Evolutionary conservation across 2,888 invertebrate species (phyloP).

Genomic region (Heliconius ismenius): DNA sequence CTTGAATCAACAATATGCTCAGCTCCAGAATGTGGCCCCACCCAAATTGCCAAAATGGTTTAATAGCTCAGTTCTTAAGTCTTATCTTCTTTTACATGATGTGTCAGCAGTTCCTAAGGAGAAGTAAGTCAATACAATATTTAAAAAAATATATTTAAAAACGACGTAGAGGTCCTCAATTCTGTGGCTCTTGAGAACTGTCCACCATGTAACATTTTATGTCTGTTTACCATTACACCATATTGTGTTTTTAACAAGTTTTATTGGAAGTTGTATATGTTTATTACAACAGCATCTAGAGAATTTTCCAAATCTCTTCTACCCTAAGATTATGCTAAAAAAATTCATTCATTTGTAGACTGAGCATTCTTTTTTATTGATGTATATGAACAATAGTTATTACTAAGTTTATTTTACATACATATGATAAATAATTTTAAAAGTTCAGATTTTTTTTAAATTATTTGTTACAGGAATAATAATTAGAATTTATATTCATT

Average conservation of each 20-base stretch:
- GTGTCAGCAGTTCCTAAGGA: constrained; percentile 86
- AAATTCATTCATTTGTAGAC: too few species aligned
- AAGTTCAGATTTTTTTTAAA: too few species aligned
- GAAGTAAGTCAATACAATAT: constrained; percentile 80
- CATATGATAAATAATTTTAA: too few species aligned
- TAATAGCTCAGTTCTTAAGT: constrained; percentile 89
- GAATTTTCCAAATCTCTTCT: background rate
- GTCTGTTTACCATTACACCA: too few species aligned
- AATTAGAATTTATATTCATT: too few species aligned
- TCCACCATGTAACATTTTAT: background rate
- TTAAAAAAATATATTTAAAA: background rate
- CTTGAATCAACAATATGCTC: constrained; percentile 90
- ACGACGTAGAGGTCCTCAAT: too few species aligned
- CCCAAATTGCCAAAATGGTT: constrained; percentile 93
- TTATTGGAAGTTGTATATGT: background rate
- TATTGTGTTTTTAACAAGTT: background rate
- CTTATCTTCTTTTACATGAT: constrained; percentile 95
- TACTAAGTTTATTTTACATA: too few species aligned
- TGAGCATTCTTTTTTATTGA: too few species aligned
- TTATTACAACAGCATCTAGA: background rate
- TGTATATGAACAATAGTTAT: too few species aligned
- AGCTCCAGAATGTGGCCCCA: constrained; percentile 87
- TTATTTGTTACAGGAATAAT: too few species aligned
- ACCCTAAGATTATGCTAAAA: background rate
- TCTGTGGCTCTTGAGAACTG: background rate